phyloP scores from a whole-genome alignment of 2,113 vertebrate species.

The Elgaria multicarinata region DNA sequence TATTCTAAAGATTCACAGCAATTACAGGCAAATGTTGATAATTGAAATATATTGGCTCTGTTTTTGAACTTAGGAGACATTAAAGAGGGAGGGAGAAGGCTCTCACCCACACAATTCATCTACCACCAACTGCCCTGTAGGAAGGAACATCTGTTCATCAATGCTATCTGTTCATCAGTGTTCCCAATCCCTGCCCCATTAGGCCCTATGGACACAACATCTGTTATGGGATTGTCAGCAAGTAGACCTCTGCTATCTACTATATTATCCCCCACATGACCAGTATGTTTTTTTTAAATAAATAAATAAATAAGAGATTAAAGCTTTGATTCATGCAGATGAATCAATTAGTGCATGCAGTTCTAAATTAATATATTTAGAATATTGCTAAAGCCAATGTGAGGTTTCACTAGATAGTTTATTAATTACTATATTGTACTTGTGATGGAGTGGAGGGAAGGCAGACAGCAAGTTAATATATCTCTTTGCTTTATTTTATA shows the following conservation, averaged over 20 bases:
- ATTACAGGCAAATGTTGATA: not conserved
- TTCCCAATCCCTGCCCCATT: too few relatives aligned
- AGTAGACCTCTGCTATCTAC: too few relatives aligned
- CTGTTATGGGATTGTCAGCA: too few relatives aligned
- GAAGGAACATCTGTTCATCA: not conserved
- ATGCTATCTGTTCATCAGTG: not conserved
- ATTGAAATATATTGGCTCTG: not conserved
- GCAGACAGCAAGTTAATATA: constrained; percentile 16
- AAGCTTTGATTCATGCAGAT: not conserved
- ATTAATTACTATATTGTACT: constrained; percentile 14
- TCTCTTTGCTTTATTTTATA: constrained; percentile 32
- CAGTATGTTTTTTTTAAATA: not conserved
- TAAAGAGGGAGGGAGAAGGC: not conserved
- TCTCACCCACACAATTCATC: too few relatives aligned
- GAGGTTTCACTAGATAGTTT: not conserved
- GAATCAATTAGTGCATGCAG: not conserved
- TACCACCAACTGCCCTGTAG: too few relatives aligned
- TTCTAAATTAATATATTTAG: not conserved
- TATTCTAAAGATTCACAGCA: not conserved
- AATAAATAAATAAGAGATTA: not conserved
- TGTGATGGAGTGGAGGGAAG: constrained; percentile 39
- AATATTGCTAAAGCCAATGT: not conserved
- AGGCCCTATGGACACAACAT: too few relatives aligned
- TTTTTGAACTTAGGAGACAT: not conserved
- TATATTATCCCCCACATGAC: not conserved